Percentiles rank a stretch among this genome's conserved stretches.
phyloP scores from a whole-genome alignment of 2,797 vertebrate species.

The Enteromius afrohamiltoni region DNA sequence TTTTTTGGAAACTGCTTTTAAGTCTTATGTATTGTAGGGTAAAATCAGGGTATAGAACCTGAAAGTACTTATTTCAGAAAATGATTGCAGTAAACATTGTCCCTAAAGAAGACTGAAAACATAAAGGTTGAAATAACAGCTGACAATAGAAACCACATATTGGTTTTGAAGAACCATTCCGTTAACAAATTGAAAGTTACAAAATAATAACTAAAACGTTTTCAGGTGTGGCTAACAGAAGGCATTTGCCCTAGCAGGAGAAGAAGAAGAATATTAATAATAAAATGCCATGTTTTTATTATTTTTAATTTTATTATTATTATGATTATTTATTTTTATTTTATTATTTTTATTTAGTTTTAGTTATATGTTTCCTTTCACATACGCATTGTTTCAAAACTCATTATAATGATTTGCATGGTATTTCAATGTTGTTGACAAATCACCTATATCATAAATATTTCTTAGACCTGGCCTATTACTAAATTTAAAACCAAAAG shows the following conservation, averaged over 20 bases:
- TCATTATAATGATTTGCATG: no score
- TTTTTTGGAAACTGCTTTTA: not conserved
- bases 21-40: not conserved
- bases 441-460: no score
- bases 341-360: no score
- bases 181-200: not conserved
- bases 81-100: not conserved
- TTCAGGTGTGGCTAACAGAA: not conserved
- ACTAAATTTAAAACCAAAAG: no score
- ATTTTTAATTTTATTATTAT: no score
- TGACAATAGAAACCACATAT: not conserved
- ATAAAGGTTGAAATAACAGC: conserved; percentile 6
- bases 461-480: no score
- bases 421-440: no score
- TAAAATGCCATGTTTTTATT: no score
- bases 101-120: not conserved
- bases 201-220: not conserved
- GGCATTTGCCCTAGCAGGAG: not conserved
- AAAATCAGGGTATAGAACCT: not conserved
- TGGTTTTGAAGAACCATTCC: not conserved
- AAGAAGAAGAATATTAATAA: no score
- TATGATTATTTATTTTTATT: no score
- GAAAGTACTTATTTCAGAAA: not conserved
- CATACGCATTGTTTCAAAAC: no score
- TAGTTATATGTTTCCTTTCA: no score